phyloP scores from a whole-genome alignment of 2,888 invertebrate species.

The Drosophila colorata region DNA sequence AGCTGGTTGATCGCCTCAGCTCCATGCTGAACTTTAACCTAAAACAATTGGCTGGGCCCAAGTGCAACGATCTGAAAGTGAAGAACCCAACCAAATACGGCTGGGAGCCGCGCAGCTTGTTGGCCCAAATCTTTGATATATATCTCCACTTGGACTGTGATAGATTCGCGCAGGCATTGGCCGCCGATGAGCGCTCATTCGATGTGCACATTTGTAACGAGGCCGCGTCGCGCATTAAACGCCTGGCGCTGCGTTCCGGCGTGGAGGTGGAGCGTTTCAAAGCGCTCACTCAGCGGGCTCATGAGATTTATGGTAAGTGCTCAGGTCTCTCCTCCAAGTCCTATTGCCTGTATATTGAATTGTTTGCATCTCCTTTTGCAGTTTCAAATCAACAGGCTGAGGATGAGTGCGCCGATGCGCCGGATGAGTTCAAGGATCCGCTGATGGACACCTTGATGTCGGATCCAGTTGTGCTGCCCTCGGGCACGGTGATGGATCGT shows the following conservation, averaged over 20 bases:
- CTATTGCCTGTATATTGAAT: neutral
- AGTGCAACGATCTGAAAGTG: conserved; percentile 97
- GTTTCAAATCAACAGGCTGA: conserved; percentile 94
- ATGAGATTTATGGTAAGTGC: conserved; percentile 88
- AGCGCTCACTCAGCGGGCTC: conserved; percentile 91
- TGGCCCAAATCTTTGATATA: conserved; percentile 97
- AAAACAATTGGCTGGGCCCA: conserved; percentile 97
- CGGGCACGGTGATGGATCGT: conserved; percentile 97
- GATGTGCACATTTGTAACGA: conserved; percentile 96
- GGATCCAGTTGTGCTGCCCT: conserved; percentile 96
- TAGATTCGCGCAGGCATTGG: conserved; percentile 95
- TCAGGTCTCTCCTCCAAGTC: too few relatives aligned
- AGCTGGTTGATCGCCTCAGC: conserved; percentile 96
- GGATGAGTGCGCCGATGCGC: conserved; percentile 97
- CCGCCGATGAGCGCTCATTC: conserved; percentile 98
- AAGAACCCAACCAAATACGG: conserved; percentile 97
- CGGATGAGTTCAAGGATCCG: conserved; percentile 98
- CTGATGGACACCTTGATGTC: conserved; percentile 99
- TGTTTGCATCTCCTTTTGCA: conserved; percentile 38
- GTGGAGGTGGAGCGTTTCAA: conserved; percentile 94
- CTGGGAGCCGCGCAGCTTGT: conserved; percentile 97
- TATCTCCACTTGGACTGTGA: conserved; percentile 98
- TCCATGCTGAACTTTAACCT: conserved; percentile 99
- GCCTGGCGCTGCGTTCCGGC: conserved; percentile 92
- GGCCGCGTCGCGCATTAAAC: conserved; percentile 93